These are phyloP conservation scores for Triplophysa yarkandensis DNA, from an alignment of 2,797 vertebrate species.

Conservation along the genomic window DNA sequence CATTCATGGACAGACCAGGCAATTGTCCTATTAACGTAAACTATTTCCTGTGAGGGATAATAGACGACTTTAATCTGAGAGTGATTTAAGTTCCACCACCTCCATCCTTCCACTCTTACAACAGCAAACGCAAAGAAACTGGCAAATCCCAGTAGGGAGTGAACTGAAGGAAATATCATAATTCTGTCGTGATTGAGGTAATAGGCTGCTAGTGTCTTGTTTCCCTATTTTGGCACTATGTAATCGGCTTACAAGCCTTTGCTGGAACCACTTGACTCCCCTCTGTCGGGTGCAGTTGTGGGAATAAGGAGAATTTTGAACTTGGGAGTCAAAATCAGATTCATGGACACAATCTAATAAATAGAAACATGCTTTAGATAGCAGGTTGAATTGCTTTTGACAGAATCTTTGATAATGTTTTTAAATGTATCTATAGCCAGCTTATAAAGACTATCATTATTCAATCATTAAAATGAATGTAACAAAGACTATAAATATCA, in stretches of 20 bases:
- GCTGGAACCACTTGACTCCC: constrained; percentile 54
- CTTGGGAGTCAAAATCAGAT: constrained; percentile 44
- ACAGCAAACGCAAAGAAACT: constrained; percentile 33
- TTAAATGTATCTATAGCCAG: neutral
- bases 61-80: constrained; percentile 39
- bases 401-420: constrained; percentile 8
- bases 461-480: constrained; percentile 4
- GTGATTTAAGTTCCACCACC: constrained; percentile 41
- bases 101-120: constrained; percentile 35
- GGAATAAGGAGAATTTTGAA: constrained; percentile 39
- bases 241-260: constrained; percentile 56
- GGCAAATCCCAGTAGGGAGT: constrained; percentile 54
- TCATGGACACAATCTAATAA: constrained; percentile 38
- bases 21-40: constrained; percentile 46
- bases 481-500: neutral
- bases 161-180: constrained; percentile 57
- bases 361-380: constrained; percentile 36
- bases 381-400: constrained; percentile 21
- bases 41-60: constrained; percentile 39
- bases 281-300: constrained; percentile 48
- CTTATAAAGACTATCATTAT: constrained; percentile 5
- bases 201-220: constrained; percentile 55
- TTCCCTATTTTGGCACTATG: constrained; percentile 46
- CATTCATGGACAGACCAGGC: constrained; percentile 36
- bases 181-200: constrained; percentile 60